Conservation (phyloP, 2,113 vertebrate genomes). For the Enhydra lutris region DNA sequence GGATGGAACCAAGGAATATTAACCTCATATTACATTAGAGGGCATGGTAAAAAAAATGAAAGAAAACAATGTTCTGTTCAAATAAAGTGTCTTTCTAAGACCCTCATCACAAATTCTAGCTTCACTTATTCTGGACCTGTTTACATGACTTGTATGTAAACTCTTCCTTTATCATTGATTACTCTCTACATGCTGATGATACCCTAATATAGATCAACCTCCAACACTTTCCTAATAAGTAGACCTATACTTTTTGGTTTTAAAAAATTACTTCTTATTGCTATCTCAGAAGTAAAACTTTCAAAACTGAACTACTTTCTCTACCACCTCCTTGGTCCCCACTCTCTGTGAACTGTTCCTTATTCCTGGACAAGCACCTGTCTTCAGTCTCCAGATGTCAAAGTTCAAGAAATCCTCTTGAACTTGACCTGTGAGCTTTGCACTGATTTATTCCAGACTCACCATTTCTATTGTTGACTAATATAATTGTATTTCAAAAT, state of each 20-base stretch:
- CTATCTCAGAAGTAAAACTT: not conserved
- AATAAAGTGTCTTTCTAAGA: not conserved
- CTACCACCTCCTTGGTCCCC: not conserved
- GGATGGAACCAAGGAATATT: not conserved
- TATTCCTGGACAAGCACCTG: not conserved
- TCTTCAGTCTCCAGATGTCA: not conserved
- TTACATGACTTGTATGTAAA: not conserved
- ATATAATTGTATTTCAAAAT: not conserved
- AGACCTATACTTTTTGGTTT: not conserved
- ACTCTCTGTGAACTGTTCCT: not conserved
- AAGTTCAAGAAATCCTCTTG: not conserved
- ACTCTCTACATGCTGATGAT: not conserved
- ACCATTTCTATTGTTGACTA: not conserved
- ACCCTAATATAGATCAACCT: fast-evolving
- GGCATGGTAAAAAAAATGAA: not conserved
- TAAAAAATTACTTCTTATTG: not conserved
- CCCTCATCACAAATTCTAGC: not conserved
- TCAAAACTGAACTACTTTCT: not conserved
- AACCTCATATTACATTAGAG: not conserved
- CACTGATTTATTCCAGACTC: not conserved
- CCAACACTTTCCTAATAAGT: not conserved
- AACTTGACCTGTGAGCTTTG: not conserved
- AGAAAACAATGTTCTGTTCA: not conserved
- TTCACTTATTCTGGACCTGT: not conserved
- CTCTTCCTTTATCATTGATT: not conserved